Conservation (phyloP, 2,888 invertebrate genomes). For the Lomographa bimaculata region DNA sequence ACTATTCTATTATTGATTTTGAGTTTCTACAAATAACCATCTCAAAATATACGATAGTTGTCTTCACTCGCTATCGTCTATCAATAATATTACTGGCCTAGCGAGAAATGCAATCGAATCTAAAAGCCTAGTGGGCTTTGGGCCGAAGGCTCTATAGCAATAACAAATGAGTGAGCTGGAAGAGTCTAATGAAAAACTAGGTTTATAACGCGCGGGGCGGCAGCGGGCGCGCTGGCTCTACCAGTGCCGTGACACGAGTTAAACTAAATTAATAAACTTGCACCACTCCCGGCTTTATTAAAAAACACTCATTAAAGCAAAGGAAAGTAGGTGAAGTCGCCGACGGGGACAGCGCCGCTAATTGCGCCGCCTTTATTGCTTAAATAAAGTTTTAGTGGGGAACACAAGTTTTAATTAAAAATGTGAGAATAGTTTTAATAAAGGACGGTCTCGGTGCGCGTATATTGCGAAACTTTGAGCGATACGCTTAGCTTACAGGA, state of each 20-base stretch:
- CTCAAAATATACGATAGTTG: no score
- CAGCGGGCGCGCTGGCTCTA: constrained; percentile 3
- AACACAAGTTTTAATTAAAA: constrained; percentile 84
- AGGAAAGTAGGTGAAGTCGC: constrained; percentile 83
- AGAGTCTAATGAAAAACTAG: constrained; percentile 58
- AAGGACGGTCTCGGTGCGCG: constrained; percentile 78
- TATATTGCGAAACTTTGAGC: constrained; percentile 83
- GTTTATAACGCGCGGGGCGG: constrained; percentile 46
- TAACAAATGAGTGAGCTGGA: constrained; percentile 13
- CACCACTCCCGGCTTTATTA: constrained; percentile 80
- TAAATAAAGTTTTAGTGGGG: constrained; percentile 83
- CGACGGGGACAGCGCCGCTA: constrained; percentile 82
- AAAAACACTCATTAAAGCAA: constrained; percentile 83
- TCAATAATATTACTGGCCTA: no score
- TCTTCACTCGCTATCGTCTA: no score
- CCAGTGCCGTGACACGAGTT: constrained; percentile 73
- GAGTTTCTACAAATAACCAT: no score
- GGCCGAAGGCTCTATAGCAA: constrained; percentile 7
- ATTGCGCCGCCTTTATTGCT: constrained; percentile 83
- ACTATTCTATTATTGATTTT: no score
- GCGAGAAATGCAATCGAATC: no score
- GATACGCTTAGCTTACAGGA: constrained; percentile 79
- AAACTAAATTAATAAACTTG: constrained; percentile 83
- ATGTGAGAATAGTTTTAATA: constrained; percentile 84
- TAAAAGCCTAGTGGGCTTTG: no score